Base-by-base conservation (phyloP, 2,888 invertebrate species). In the Habroteleia sp. region DNA sequence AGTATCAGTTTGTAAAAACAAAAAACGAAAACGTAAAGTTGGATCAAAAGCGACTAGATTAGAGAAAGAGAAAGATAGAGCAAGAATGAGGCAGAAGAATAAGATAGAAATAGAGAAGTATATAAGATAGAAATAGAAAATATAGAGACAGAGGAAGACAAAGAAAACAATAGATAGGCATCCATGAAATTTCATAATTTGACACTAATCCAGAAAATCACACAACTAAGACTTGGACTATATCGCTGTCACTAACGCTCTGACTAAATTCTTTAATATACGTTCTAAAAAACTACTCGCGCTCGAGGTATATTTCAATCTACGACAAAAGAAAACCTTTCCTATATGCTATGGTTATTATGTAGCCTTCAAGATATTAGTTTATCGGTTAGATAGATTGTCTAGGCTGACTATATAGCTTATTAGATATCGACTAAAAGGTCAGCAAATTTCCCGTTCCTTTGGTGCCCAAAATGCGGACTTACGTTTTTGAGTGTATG, bases 151-250 rank as follows among this genome's bases (percentile, higher is more conserved):
- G 11, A 35, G 6, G 11, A 17, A 48, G 23, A 63, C 11, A 52
- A 27, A 39, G 11, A 50, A 48, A 81, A 39, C 78, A 63, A 81
- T 77, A 77, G 14, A 78, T 66, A 81, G 72, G 88, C 88, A 88
- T 88, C 83, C 88, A 88, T 88, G 87, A 88, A 88, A 88, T 88
- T 88, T 88, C 88, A 88, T 88, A 88, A 88, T 88, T 87, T 85
- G 82, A 87, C 83, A 87, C 87, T 87, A 88, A 86, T 85, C 81
- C 71, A 87, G 86, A 82, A 85, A 87, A 88, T 86, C 88, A 88
- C 88, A 88, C 87, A 88, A 87, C 88, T 88, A 88, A 87, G 80
- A 83, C 79, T 85, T 80, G 76, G 81, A 85, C 87, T 88, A 87
- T 86, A 74, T 85, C 85, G 85, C 82, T 84, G 80, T 83, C 83